Conservation (phyloP, 1,140 invertebrate species). For the Ips nitidus region DNA sequence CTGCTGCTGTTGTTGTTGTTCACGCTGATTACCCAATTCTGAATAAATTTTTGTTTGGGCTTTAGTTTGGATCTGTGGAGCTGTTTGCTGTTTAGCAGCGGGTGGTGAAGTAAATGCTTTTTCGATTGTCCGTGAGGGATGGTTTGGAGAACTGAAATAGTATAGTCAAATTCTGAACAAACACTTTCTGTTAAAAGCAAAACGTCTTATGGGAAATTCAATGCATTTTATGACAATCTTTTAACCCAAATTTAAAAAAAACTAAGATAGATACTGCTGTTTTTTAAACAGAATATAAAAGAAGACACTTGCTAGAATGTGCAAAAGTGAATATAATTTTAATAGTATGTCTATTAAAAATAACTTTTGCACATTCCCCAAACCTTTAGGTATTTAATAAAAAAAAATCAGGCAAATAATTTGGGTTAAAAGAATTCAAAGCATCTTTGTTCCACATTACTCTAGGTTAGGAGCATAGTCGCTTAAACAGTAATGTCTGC, state of each 20-base stretch:
- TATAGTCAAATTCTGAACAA: neutral
- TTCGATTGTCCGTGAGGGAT: slow-evolving; percentile 39
- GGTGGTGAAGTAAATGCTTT: slow-evolving; percentile 55
- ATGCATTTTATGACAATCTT: too few relatives aligned
- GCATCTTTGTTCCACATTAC: too few relatives aligned
- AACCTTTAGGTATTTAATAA: neutral
- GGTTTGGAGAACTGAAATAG: slow-evolving; percentile 47
- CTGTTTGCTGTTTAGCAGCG: slow-evolving; percentile 54
- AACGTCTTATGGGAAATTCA: neutral
- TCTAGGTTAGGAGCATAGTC: too few relatives aligned
- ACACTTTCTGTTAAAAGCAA: neutral
- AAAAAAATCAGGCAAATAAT: neutral
- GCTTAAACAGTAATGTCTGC: too few relatives aligned
- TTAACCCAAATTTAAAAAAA: too few relatives aligned
- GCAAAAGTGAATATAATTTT: too few relatives aligned
- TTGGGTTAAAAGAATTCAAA: slow-evolving; percentile 1
- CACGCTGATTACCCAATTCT: slow-evolving; percentile 56
- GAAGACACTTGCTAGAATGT: too few relatives aligned
- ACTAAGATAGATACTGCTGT: too few relatives aligned
- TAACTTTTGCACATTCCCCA: neutral
- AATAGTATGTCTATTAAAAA: neutral
- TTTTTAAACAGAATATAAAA: too few relatives aligned
- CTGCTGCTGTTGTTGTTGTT: slow-evolving; percentile 57
- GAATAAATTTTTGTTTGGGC: slow-evolving; percentile 70
- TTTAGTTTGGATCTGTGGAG: slow-evolving; percentile 64